phyloP scores from a whole-genome alignment of 2,113 vertebrate species.

The Upupa epops region DNA sequence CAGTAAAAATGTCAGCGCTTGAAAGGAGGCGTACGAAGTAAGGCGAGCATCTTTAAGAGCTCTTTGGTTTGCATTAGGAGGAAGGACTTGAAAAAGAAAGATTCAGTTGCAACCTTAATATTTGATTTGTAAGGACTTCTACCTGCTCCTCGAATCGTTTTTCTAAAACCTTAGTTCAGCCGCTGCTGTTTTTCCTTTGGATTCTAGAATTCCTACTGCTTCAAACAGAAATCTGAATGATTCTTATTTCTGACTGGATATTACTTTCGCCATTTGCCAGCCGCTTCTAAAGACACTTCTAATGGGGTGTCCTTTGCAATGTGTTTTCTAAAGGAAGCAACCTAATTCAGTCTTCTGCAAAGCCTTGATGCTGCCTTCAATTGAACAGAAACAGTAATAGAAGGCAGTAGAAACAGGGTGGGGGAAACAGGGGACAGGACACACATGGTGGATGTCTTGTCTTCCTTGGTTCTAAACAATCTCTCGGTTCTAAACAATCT shows the following conservation, averaged over 20 bases:
- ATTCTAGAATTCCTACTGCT: not conserved
- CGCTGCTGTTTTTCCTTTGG: not conserved
- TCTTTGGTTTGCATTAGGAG: not conserved
- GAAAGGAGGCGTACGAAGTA: not conserved
- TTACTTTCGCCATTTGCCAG: slow-evolving; percentile 8
- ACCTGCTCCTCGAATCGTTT: not conserved
- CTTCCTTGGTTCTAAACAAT: not conserved
- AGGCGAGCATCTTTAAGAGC: not conserved
- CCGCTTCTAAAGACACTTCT: not conserved
- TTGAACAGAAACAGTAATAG: not conserved
- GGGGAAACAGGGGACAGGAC: accelerated
- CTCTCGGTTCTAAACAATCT: not conserved
- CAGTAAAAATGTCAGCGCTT: not conserved
- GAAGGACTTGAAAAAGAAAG: slow-evolving; percentile 7
- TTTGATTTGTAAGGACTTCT: slow-evolving; percentile 2
- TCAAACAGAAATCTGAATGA: not conserved
- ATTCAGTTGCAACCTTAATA: not conserved
- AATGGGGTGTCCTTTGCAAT: not conserved
- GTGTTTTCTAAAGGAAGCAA: not conserved
- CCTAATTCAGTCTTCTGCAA: slow-evolving; percentile 1
- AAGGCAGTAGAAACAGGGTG: not conserved
- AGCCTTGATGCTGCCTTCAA: not conserved
- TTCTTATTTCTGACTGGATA: not conserved
- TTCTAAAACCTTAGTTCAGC: not conserved
- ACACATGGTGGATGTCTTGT: not conserved